Evolutionary conservation across 2,888 invertebrate genomes (phyloP).

Genomic region (Pomacea canaliculata): DNA sequence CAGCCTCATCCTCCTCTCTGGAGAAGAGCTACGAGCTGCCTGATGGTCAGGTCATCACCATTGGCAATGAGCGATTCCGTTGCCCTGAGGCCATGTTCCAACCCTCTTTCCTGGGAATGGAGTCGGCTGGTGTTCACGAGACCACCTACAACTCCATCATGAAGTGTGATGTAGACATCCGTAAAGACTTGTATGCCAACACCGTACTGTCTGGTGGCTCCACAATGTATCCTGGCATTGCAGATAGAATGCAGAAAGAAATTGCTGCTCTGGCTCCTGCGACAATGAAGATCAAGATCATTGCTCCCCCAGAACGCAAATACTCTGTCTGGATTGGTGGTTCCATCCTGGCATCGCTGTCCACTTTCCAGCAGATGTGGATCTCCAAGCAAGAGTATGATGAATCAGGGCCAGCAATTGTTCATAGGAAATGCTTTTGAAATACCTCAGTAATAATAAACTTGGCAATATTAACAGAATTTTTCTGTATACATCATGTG

Average conservation of each 20-base stretch:
- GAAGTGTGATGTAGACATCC: slow-evolving; percentile 65
- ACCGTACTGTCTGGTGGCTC: slow-evolving; percentile 91
- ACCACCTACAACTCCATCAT: slow-evolving; percentile 60
- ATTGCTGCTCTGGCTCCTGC: slow-evolving; percentile 84
- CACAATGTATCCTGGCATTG: slow-evolving; percentile 97
- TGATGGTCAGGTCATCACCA: slow-evolving; percentile 67
- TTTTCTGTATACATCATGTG: too few species aligned
- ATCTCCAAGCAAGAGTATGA: slow-evolving; percentile 79
- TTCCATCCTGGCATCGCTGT: slow-evolving; percentile 68
- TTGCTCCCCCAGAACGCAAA: slow-evolving; percentile 51
- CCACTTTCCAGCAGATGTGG: slow-evolving; percentile 77
- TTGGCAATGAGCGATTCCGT: slow-evolving; percentile 63
- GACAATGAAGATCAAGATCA: slow-evolving; percentile 76
- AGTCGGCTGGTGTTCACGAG: slow-evolving; percentile 74
- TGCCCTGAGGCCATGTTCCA: slow-evolving; percentile 58
- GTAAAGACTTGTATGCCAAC: slow-evolving; percentile 72
- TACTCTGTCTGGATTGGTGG: slow-evolving; percentile 73
- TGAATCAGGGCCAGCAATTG: slow-evolving; percentile 94
- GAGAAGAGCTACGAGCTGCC: slow-evolving; percentile 84
- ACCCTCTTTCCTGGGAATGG: slow-evolving; percentile 69
- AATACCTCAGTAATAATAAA: not conserved
- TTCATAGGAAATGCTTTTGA: slow-evolving; percentile 95
- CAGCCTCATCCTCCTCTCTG: slow-evolving; percentile 88
- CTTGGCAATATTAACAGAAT: too few species aligned
- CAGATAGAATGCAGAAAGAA: slow-evolving; percentile 98